phyloP scores from a whole-genome alignment of 2,888 invertebrate genomes.

The Patella caerulea region DNA sequence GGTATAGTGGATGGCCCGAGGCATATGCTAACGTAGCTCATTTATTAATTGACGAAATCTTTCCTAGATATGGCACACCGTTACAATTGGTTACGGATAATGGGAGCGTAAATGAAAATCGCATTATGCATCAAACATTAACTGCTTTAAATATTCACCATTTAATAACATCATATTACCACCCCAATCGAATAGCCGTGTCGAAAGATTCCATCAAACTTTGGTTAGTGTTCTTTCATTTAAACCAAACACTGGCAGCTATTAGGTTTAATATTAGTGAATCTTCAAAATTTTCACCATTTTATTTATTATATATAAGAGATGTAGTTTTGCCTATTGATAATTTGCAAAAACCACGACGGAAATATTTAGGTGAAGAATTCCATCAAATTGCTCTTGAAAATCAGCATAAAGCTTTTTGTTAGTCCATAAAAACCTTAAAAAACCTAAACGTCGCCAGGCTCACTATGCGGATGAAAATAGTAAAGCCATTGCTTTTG shows the following conservation, averaged over 20 bases:
- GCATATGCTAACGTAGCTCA: conserved; percentile 29
- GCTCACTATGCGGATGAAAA: conserved; percentile 1
- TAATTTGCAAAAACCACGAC: conserved; percentile 8
- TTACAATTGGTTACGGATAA: conserved; percentile 20
- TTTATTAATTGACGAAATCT: conserved; percentile 31
- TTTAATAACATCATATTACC: conserved; percentile 34
- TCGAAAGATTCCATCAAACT: conserved; percentile 28
- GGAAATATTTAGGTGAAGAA: conserved; percentile 16
- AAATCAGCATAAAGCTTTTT: conserved; percentile 18
- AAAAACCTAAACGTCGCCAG: neutral
- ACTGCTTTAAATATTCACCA: conserved; percentile 16
- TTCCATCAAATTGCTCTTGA: conserved; percentile 1
- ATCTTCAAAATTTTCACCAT: too few relatives aligned
- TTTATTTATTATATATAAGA: conserved; percentile 2
- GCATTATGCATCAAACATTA: conserved; percentile 6
- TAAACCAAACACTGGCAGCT: conserved; percentile 27
- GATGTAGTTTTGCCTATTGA: conserved; percentile 8
- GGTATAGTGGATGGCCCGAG: conserved; percentile 20
- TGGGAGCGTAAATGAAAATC: conserved; percentile 16
- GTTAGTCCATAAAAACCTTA: neutral
- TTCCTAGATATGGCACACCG: conserved; percentile 26
- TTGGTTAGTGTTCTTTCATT: conserved; percentile 30
- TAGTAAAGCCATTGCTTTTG: neutral
- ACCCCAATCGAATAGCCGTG: conserved; percentile 30
- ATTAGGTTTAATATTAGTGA: too few relatives aligned